These are phyloP conservation scores for Drosophila barbarae DNA, from an alignment of 2,888 invertebrate genomes.

Conservation along the genomic window DNA sequence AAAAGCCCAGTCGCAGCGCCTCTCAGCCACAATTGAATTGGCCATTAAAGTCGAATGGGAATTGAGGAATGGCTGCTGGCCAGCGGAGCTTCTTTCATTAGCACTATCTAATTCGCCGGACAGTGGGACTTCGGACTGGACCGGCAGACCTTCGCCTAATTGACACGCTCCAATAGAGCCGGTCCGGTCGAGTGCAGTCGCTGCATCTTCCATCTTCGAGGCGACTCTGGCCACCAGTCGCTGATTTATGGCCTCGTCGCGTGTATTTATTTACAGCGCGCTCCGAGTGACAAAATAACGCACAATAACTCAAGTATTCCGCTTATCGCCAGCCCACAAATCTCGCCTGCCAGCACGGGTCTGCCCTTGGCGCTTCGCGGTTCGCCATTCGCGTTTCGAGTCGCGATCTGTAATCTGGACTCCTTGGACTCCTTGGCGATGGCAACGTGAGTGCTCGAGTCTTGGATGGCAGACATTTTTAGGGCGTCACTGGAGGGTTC, in stretches of 20 bases:
- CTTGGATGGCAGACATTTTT: not conserved
- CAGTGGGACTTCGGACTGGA: conserved; percentile 23
- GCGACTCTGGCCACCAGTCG: conserved; percentile 40
- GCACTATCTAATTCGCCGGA: conserved; percentile 61
- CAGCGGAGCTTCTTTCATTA: conserved; percentile 55
- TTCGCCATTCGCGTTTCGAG: conserved; percentile 20
- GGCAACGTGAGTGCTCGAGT: conserved; percentile 3
- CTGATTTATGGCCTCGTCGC: conserved; percentile 65
- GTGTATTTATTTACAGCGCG: conserved; percentile 60
- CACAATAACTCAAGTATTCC: conserved; percentile 68
- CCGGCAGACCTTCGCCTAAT: conserved; percentile 36
- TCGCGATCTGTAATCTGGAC: conserved; percentile 10
- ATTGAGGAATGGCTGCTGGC: conserved; percentile 63
- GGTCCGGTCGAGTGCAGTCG: conserved; percentile 8
- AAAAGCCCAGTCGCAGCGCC: conserved; percentile 24
- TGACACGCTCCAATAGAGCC: conserved; percentile 42
- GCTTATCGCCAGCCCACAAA: conserved; percentile 54
- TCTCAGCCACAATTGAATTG: conserved; percentile 50
- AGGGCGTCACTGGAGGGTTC: not conserved
- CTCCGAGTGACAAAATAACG: conserved; percentile 53
- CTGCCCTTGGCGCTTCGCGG: conserved; percentile 28
- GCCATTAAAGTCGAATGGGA: conserved; percentile 68
- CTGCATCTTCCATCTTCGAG: conserved; percentile 16
- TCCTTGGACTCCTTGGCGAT: conserved; percentile 3
- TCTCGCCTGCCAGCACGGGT: conserved; percentile 44